Evolutionary conservation across 2,113 vertebrate genomes (phyloP).

Genomic region (Chascanopsetta lugubris): DNA sequence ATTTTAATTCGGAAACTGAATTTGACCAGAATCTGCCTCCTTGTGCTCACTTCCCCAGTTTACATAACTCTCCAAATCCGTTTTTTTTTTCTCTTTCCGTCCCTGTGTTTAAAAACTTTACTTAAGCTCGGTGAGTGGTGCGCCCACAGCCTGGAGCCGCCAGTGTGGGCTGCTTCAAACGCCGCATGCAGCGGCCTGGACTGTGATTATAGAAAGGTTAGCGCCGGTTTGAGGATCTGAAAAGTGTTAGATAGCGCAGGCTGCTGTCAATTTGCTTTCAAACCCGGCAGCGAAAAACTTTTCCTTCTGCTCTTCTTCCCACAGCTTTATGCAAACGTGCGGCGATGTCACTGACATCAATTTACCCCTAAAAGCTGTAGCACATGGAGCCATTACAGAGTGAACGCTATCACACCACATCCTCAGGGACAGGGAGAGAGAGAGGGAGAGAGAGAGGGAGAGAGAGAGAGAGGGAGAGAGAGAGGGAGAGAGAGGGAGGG

Average conservation of each 20-base stretch:
- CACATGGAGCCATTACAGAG: constrained; percentile 52
- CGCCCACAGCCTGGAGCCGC: constrained; percentile 40
- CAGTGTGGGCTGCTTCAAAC: constrained; percentile 47
- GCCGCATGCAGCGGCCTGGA: constrained; percentile 26
- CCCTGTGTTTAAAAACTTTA: constrained; percentile 18
- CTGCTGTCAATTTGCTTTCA: constrained; percentile 62
- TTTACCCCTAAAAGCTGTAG: constrained; percentile 71
- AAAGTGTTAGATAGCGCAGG: constrained; percentile 40
- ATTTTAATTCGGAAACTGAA: not conserved
- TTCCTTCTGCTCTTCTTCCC: constrained; percentile 52
- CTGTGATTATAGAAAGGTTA: constrained; percentile 62
- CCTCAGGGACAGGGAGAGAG: constrained; percentile 52
- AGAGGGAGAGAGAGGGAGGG: no score
- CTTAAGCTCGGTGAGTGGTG: constrained; percentile 2
- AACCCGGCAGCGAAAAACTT: constrained; percentile 55
- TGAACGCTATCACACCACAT: constrained; percentile 39
- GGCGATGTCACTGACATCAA: constrained; percentile 75
- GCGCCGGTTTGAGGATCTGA: constrained; percentile 49
- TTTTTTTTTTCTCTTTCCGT: not conserved
- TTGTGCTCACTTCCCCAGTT: constrained; percentile 2
- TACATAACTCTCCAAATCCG: constrained; percentile 8
- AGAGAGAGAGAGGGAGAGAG: no score
- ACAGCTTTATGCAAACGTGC: constrained; percentile 73
- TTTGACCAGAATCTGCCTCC: not conserved
- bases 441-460: no score